Conservation (phyloP, 2,113 vertebrate genomes). For the Periophthalmus modestus region DNA sequence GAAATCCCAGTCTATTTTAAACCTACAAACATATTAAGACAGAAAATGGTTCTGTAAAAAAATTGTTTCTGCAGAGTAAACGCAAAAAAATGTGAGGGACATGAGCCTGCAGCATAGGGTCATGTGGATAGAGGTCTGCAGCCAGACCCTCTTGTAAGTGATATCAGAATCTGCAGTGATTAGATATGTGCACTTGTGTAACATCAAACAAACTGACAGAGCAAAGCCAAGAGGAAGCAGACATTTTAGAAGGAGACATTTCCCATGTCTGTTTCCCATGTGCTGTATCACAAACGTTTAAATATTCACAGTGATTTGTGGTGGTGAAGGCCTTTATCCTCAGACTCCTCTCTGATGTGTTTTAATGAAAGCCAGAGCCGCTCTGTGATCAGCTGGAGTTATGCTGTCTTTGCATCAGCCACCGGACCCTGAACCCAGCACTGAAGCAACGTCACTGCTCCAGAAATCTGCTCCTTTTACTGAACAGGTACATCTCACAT, state of each 20-base stretch:
- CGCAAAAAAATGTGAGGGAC: too few species aligned
- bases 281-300: slow-evolving; percentile 46
- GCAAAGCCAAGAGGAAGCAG: slow-evolving; percentile 11
- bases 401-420: slow-evolving; percentile 33
- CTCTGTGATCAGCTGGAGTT: slow-evolving; percentile 45
- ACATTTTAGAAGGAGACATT: slow-evolving; percentile 34
- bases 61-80: too few species aligned
- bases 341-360: slow-evolving; percentile 61
- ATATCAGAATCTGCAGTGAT: slow-evolving; percentile 9
- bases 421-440: slow-evolving; percentile 30
- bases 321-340: slow-evolving; percentile 32
- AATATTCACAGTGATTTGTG: slow-evolving; percentile 53
- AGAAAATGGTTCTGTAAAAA: too few species aligned
- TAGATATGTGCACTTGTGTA: slow-evolving; percentile 35
- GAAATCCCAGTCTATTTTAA: too few species aligned
- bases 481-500: background rate
- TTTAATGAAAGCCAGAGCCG: slow-evolving; percentile 47
- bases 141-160: background rate
- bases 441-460: slow-evolving; percentile 30
- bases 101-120: too few species aligned
- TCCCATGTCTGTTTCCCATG: slow-evolving; percentile 33
- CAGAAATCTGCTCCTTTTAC: slow-evolving; percentile 18
- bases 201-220: slow-evolving; percentile 44
- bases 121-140: too few species aligned
- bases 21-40: too few species aligned